Conservation (phyloP, 2,888 invertebrate genomes). For the Tetramorium bicarinatum region DNA sequence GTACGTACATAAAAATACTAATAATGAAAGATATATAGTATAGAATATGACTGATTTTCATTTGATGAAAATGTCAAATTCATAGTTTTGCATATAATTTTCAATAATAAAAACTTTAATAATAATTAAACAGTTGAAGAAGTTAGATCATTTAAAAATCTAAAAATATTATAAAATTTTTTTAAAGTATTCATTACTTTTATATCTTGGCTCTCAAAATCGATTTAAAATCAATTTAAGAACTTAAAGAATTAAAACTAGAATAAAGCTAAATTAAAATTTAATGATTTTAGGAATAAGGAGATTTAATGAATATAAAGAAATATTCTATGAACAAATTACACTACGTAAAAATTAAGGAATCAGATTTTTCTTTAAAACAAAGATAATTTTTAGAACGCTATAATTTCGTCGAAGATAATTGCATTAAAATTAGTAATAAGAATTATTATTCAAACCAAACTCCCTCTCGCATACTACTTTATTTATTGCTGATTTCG, state of each 20-base stretch:
- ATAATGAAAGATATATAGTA: slow-evolving; percentile 16
- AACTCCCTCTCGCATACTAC: no score
- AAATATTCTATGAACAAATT: not conserved
- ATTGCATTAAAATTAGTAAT: not conserved
- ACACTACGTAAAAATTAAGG: not conserved
- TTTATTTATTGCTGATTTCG: not conserved
- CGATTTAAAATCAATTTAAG: not conserved
- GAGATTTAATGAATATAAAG: slow-evolving; percentile 4
- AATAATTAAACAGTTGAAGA: not conserved
- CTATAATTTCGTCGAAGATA: not conserved
- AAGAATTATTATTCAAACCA: no score
- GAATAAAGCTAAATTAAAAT: not conserved
- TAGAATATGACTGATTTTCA: not conserved
- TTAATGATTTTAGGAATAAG: not conserved
- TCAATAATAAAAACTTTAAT: not conserved
- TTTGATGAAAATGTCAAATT: not conserved
- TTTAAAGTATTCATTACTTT: not conserved
- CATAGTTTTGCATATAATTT: not conserved
- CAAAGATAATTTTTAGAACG: not conserved
- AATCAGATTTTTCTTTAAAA: not conserved
- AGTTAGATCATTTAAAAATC: not conserved
- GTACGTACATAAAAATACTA: not conserved
- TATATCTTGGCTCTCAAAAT: not conserved
- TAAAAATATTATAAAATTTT: not conserved
- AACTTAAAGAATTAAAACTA: not conserved